Evolutionary conservation across 2,797 vertebrate genomes (phyloP).

Genomic region (Microctenopoma steveboyesi): DNA sequence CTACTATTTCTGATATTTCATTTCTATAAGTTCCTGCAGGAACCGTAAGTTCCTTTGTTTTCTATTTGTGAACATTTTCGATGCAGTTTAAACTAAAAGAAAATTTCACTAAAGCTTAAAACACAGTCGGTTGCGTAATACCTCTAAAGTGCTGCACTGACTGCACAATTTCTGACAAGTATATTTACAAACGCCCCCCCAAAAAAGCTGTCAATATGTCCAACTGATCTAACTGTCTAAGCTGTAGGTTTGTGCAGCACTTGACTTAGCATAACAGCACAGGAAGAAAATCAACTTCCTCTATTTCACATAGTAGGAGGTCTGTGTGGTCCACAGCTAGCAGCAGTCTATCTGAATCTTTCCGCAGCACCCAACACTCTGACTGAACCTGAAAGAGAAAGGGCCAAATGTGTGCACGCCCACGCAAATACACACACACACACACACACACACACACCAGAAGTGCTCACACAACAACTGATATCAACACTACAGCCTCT

Average conservation of each 20-base stretch:
- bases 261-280: slow-evolving; percentile 9
- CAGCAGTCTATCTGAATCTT: slow-evolving; percentile 34
- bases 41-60: not conserved
- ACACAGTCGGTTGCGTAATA: not conserved
- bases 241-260: slow-evolving; percentile 23
- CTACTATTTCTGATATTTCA: not conserved
- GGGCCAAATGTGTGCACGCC: slow-evolving; percentile 20
- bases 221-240: not conserved
- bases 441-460: not conserved
- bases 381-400: slow-evolving; percentile 63
- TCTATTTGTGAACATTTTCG: not conserved
- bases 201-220: slow-evolving; percentile 1
- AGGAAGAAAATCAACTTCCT: slow-evolving; percentile 76
- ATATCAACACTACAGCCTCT: slow-evolving; percentile 39
- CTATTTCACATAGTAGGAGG: slow-evolving; percentile 54
- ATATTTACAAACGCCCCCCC: not conserved
- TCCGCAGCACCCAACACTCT: slow-evolving; percentile 30
- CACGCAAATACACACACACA: slow-evolving; percentile 12
- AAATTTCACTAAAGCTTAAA: slow-evolving; percentile 1
- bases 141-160: not conserved
- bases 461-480: slow-evolving; percentile 10
- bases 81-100: slow-evolving; percentile 12
- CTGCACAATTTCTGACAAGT: not conserved
- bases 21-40: not conserved
- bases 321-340: slow-evolving; percentile 47